Base-by-base conservation (phyloP, 2,888 invertebrate species). In the Drosophila affinis region DNA sequence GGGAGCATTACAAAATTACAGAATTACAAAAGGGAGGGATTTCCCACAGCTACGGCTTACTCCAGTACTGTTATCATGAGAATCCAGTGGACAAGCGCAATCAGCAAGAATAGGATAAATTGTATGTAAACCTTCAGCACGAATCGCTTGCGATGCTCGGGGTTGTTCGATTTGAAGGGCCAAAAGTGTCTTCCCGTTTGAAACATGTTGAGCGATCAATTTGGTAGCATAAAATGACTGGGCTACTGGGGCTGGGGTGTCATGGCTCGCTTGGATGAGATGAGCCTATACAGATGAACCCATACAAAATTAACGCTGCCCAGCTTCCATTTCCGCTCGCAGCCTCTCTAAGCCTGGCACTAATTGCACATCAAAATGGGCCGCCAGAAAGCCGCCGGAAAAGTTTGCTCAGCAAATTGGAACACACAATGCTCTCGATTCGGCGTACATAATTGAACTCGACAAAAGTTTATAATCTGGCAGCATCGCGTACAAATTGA, bases 401-500 rank as follows among this genome's bases (percentile, higher is more conserved):
- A 68, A 72, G 55, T 69, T 72, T 21, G 29, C 17, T 34, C 39
- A 32, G 21, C 32, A 64, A 79, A 73, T 79, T 57, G 48, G 65
- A 46, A 18, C 69, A 46, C 67, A 54, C 62, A 27, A 52, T 47
- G 55, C 32, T 24, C 47, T 49, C 57, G 60, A 61, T 53, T 47
- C 59, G 57, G 46, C 67, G 56, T 78, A 77, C 69, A 79, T 83
- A 87, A 84, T 84, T 84, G 78, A 87, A 75, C 74, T 77, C 60
- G 59, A 59, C 44, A 72, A 64, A 84, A 84, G 77, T 84, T 87
- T 87, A 75, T 79, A 81, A 84, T 87, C 79, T 80, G 69, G 69
- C 65, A 77, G 77, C 83, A 86, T 86, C 62, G 79, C 81, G 78
- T 52, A 67, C 84, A 77, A 86, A 83, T 86, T 86, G 77, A 71